A percentile compares a stretch with the other conserved stretches of the same genome.
Conservation (phyloP, 53 echinoderm and acorn worm genomes). For the Henricia sp. region DNA sequence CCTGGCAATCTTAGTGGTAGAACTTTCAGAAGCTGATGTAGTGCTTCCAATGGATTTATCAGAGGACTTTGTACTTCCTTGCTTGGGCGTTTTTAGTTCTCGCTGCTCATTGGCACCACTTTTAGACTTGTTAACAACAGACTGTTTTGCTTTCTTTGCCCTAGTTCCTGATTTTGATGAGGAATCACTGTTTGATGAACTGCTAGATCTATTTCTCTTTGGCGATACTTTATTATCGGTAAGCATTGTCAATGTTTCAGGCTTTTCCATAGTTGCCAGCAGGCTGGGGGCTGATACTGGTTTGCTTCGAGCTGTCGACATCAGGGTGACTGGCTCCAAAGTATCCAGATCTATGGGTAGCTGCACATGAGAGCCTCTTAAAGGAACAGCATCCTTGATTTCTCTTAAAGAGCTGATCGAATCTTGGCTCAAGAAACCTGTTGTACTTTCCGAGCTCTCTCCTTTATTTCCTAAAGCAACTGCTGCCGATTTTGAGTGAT, state of each 20-base stretch:
- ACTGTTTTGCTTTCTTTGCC: conserved; percentile 23
- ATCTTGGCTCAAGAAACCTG: conserved; percentile 59
- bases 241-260: conserved; percentile 40
- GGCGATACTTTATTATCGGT: conserved; percentile 5
- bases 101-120: neutral
- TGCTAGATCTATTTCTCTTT: conserved; percentile 28
- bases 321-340: conserved; percentile 53
- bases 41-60: conserved; percentile 17
- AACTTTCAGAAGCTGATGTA: conserved; percentile 24
- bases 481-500: conserved; percentile 2
- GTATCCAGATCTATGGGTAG: conserved; percentile 83
- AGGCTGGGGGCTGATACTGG: conserved; percentile 55
- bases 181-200: conserved; percentile 19
- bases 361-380: conserved; percentile 82
- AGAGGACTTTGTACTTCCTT: conserved; percentile 15
- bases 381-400: conserved; percentile 4
- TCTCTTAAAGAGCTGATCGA: conserved; percentile 52
- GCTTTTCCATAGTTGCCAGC: conserved; percentile 51
- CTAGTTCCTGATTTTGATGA: neutral
- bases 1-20: conserved; percentile 54
- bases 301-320: conserved; percentile 42
- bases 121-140: neutral
- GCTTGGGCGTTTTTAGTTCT: neutral
- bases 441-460: conserved; percentile 47
- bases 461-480: conserved; percentile 37